A percentile compares a stretch with the other conserved stretches of the same genome.
These are phyloP conservation scores for Denticeps clupeoides DNA, from an alignment of 2,797 vertebrate genomes.

Conservation along the genomic window DNA sequence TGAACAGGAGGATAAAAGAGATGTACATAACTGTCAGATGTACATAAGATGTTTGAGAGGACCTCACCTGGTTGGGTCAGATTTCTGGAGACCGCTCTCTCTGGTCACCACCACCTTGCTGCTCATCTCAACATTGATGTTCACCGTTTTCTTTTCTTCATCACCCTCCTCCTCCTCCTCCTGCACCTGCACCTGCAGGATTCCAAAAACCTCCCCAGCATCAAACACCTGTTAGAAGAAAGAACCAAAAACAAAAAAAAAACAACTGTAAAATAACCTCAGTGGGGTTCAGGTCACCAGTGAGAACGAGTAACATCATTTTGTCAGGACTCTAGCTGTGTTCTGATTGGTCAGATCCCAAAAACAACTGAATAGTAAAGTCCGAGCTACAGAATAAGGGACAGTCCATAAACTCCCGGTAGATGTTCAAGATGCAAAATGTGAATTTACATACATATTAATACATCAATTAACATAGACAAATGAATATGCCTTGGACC, in stretches of 20 bases:
- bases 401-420: no score
- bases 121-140: conserved; percentile 40
- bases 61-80: conserved; percentile 67
- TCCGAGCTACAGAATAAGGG: no score
- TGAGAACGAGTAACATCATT: not conserved
- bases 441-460: no score
- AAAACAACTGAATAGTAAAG: no score
- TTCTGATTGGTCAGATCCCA: no score
- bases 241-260: not conserved
- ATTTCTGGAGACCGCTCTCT: conserved; percentile 66
- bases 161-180: conserved; percentile 48
- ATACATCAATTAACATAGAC: no score
- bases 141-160: conserved; percentile 34
- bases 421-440: no score
- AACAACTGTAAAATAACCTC: not conserved
- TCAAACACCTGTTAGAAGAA: conserved; percentile 69
- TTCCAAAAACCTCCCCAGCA: conserved; percentile 85
- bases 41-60: no score
- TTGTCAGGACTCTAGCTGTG: no score
- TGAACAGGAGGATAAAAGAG: no score
- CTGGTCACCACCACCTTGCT: conserved; percentile 80
- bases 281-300: not conserved
- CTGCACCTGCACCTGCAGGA: conserved; percentile 68
- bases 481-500: no score
- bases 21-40: no score